A percentile compares a stretch with the other conserved stretches of the same genome.
These are phyloP conservation scores for Desmophyllum pertusum DNA, from an alignment of 92 coral and sea anemone genomes.

Conservation along the genomic window DNA sequence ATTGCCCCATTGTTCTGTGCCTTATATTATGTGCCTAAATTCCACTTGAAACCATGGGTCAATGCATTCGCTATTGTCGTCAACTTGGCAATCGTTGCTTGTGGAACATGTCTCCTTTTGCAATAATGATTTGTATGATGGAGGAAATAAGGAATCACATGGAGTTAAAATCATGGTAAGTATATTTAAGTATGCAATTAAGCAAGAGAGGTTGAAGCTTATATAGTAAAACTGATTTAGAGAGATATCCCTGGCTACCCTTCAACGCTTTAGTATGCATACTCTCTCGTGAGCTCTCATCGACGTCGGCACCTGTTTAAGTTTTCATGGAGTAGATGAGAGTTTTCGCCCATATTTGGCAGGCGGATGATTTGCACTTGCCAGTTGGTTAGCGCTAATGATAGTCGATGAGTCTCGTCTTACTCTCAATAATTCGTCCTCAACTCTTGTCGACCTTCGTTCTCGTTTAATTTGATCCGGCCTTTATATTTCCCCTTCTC, in stretches of 20 bases:
- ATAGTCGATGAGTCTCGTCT: too few species aligned
- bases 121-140: conserved; percentile 34
- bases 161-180: conserved; percentile 65
- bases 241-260: too few species aligned
- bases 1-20: conserved; percentile 35
- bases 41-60: conserved; percentile 44
- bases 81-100: conserved; percentile 21
- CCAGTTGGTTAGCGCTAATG: too few species aligned
- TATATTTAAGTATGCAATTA: background rate
- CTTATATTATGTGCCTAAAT: conserved; percentile 10
- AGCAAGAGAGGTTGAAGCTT: background rate
- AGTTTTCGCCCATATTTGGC: too few species aligned
- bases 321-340: too few species aligned
- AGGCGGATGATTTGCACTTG: too few species aligned
- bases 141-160: conserved; percentile 11
- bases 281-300: too few species aligned
- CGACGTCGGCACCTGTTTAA: too few species aligned
- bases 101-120: conserved; percentile 34
- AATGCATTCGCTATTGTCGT: conserved; percentile 42
- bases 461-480: too few species aligned
- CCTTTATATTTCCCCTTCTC: background rate
- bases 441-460: background rate
- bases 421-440: too few species aligned
- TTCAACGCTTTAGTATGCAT: too few species aligned
- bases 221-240: too few species aligned